Evolutionary conservation across 2,797 vertebrate genomes (phyloP), one percentile per base, ranked within the genome.

Genomic region (Anabas testudineus): DNA sequence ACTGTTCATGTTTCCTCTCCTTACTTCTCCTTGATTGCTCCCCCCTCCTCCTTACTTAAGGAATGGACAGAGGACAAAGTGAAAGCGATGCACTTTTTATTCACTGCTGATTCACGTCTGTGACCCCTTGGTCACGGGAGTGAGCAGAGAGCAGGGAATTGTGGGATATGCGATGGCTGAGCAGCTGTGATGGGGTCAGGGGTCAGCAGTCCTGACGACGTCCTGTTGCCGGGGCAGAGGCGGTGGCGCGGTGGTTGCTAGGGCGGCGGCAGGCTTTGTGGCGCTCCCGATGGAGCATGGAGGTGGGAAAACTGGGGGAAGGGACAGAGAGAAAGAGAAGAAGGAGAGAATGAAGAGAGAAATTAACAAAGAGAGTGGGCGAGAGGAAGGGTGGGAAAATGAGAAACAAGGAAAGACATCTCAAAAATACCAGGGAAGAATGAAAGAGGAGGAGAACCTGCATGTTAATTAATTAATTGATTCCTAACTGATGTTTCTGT

Each of bases 261-360:
- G 19, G 84, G 65, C 49, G 41, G 28, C 28, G 28, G 42, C 43
- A 1, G 75, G 78, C 74, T 83, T 83, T 84, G 76, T 75, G 74
- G 65, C 7, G 77, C 69, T 78, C 57, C 71, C 34, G 68, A 63
- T 82, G 84, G 75, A 76, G 59, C 78, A 60, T 32, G 28, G 76
- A 87, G 85, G 78, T 88, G 88, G 87, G 88, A 88, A 87, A 85
- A 81, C 67, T 84, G 88, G 87, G 85, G 85, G 88, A 88, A 80
- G 85, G 84, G 84, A 47, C n/a, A 1, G 2, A 16, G 69, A 80
- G 71, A 84, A 72, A 74, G 67, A 67, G 62, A 56, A 64, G 68
- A 56, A 64, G 68, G 34, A 74, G 63, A 79, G 70, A 73, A 60
- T 0, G 26, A 77, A 18, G 59, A 70, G 53, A 49, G 16, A 2